Base-by-base conservation (phyloP, 2,797 vertebrate species). In the Zalophus californianus region DNA sequence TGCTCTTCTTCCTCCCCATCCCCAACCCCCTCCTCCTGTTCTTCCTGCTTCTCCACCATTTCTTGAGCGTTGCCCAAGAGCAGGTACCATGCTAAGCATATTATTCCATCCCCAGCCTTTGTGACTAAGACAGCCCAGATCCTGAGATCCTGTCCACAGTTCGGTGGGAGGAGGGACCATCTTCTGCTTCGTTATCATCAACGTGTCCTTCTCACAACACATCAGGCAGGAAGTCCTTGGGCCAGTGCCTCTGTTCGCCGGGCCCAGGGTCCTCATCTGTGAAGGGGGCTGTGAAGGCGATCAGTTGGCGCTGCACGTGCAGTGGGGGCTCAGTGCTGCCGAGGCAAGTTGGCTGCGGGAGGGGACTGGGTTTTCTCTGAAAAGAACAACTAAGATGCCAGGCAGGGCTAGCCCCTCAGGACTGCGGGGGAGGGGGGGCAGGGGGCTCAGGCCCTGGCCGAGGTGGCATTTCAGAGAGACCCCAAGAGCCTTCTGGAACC, bases 11-110 rank as follows among this genome's bases (percentile, higher is more conserved):
- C 56, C 13, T n/a, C 16, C 5, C 25, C 7, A 8, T 5, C 6
- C 10, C 3, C 20, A 14, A 6, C 12, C 32, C 7, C 9, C 2
- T 7, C 16, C 2, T 0, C 4, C 3, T 11, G 35, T 4, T 27
- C 9, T 12, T 32, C 38, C 66, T 12, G 14, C 48, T 35, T 32
- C 29, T 58, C 82, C 38, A 11, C 29, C 60, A 0, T 12, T 70
- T 29, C 25, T 2, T 4, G 54, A 29, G 41, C 0, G 0, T 12
- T 13, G 29, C 64, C 56, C 13, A 3, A 1, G 20, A 29, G 2
- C 0, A 29, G 29, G 16, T 13, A 27, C 70, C 29, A 10, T 0
- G 25, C 29, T 20, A 29, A 64, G 56, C 3, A 4, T 20, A 25
- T 4, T 41, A 2, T 11, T 2, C 52, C 85, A 3, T 2, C 21